Conservation (phyloP, 2,113 vertebrate species). For the Platycercus adscitus region DNA sequence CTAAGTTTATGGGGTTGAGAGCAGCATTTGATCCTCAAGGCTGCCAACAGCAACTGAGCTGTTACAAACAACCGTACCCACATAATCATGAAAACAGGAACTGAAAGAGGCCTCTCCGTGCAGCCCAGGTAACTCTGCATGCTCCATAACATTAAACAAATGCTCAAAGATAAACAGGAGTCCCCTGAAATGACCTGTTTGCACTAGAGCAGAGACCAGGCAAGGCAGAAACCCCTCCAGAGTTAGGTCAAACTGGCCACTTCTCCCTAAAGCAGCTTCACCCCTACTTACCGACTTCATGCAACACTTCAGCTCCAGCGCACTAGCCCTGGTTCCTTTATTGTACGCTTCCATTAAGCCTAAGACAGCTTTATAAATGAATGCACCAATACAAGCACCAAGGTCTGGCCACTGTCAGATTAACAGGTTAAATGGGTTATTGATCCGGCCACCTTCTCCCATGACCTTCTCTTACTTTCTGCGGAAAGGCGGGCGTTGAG, state of each 20-base stretch:
- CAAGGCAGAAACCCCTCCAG: not conserved
- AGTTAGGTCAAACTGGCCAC: not conserved
- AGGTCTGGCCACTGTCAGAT: not conserved
- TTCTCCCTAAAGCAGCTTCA: not conserved
- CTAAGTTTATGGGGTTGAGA: not conserved
- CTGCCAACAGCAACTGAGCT: not conserved
- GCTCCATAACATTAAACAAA: not conserved
- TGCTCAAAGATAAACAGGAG: not conserved
- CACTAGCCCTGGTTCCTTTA: not conserved
- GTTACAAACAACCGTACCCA: not conserved
- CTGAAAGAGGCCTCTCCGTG: not conserved
- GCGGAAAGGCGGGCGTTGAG: not conserved
- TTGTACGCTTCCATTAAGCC: not conserved
- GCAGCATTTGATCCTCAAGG: not conserved
- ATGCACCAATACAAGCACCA: not conserved
- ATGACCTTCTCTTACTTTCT: not conserved
- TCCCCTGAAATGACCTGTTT: not conserved
- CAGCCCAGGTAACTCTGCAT: not conserved
- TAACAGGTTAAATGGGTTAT: not conserved
- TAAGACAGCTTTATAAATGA: not conserved
- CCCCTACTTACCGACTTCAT: not conserved
- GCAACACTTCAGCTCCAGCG: not conserved
- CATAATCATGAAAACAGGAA: not conserved
- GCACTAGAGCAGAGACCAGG: not conserved
- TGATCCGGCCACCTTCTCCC: not conserved